Evolutionary conservation across 2,113 vertebrate genomes (phyloP), one percentile per base, ranked within the genome.

Genomic region (Aptenodytes patagonicus): DNA sequence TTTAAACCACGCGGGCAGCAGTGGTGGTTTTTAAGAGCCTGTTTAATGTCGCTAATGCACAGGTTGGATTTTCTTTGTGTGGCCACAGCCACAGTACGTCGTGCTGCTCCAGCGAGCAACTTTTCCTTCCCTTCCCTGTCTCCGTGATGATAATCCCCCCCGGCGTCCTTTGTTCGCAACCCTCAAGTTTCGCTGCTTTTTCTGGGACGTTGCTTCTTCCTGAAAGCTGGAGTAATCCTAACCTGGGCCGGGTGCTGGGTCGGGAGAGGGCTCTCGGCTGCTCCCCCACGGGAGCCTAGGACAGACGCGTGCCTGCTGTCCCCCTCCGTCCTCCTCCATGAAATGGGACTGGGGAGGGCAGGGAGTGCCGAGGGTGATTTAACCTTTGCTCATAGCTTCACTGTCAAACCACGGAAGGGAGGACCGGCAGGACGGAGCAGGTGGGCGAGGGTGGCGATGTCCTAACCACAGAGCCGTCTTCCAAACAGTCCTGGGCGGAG

Each of bases 41-140:
- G 25, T 31, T 55, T 61, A 17, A 19, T 0, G 19, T 44, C 6
- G 7, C 82, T 34, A 10, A 13, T 24, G 29, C 75, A 11, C 52
- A 20, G 52, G 18, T 40, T 44, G 75, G 40, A 5, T 82, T 83
- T 73, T 42, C 42, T 82, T n/a, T 91, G 73, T 83, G 83, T 19
- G 57, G n/a, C 51, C 4, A 0, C 2, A 2, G 29, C 9, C n/a
- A n/a, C n/a, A n/a, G 5, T 14, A 2, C 3, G 10, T 25, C 5
- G 15, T 6, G 38, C 49, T 19, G 84, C 91, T 65, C 49, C 57
- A 5, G 36, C 6, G 8, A 18, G 42, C 26, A 4, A n/a, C 36
- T 62, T 55, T 52, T 26, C 55, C 64, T 38, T 25, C 28, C n/a
- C 13, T 21, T 42, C 52, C 42, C 31, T 3, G 11, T 47, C 60